Conservation (phyloP, 2,113 vertebrate genomes). For the Vidua macroura region DNA sequence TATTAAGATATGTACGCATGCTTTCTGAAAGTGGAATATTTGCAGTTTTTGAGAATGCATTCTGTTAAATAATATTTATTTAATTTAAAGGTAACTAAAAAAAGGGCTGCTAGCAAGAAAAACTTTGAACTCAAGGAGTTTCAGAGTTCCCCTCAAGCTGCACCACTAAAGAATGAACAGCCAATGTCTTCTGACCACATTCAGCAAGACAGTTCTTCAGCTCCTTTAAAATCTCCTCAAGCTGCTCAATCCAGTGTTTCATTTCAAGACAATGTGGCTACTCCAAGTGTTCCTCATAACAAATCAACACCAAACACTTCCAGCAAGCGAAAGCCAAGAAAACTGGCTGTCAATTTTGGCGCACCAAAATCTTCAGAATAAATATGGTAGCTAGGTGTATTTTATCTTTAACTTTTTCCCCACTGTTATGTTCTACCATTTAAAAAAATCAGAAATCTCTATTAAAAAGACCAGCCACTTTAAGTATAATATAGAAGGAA, state of each 20-base stretch:
- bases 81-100: constrained; percentile 93
- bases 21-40: constrained; percentile 47
- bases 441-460: constrained; percentile 64
- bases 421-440: constrained; percentile 32
- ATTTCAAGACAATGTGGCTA: constrained; percentile 61
- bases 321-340: constrained; percentile 89
- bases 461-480: constrained; percentile 60
- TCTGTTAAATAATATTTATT: constrained; percentile 64
- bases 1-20: background rate
- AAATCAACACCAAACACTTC: constrained; percentile 80
- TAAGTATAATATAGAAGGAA: constrained; percentile 46
- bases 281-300: constrained; percentile 64
- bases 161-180: constrained; percentile 66
- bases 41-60: constrained; percentile 21
- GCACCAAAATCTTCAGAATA: constrained; percentile 87
- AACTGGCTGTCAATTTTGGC: constrained; percentile 95
- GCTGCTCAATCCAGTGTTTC: constrained; percentile 53
- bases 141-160: constrained; percentile 74
- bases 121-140: constrained; percentile 81
- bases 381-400: constrained; percentile 64
- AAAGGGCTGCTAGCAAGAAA: constrained; percentile 88
- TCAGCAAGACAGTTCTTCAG: constrained; percentile 62
- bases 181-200: constrained; percentile 55
- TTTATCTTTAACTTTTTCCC: constrained; percentile 51
- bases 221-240: constrained; percentile 53